Percentiles rank a stretch among this genome's conserved stretches.
phyloP scores from a whole-genome alignment of 2,888 invertebrate species.

The Seira ritae region DNA sequence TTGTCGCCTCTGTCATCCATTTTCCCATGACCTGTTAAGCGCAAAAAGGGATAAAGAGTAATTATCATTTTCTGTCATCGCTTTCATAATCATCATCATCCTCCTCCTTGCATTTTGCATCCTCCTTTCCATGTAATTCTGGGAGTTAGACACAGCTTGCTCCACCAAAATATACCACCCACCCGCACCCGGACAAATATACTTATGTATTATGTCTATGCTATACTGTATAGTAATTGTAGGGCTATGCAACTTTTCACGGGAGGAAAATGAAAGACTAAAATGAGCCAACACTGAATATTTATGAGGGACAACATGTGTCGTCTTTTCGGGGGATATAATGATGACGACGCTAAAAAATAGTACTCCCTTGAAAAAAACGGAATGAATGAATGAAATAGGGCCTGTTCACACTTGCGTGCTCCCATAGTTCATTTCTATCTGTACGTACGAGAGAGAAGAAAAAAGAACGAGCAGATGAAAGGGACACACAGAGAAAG shows the following conservation, averaged over 20 bases:
- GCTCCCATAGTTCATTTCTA: neutral
- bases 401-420: neutral
- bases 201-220: too few relatives aligned
- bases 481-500: too few relatives aligned
- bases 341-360: neutral
- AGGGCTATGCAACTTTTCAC: too few relatives aligned
- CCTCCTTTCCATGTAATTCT: neutral
- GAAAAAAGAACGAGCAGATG: neutral
- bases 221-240: too few relatives aligned
- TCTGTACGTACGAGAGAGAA: neutral
- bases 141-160: neutral
- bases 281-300: neutral
- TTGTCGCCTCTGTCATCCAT: constrained; percentile 61
- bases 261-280: too few relatives aligned
- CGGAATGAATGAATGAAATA: neutral
- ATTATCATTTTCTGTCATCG: neutral
- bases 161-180: neutral
- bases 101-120: neutral
- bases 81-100: too few relatives aligned
- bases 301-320: constrained; percentile 16
- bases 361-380: neutral
- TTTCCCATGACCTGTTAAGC: constrained; percentile 66
- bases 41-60: constrained; percentile 4
- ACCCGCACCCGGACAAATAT: too few relatives aligned
- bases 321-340: neutral